Base-by-base conservation (phyloP, 92 coral and sea anemone species). In the Metridium senile region DNA sequence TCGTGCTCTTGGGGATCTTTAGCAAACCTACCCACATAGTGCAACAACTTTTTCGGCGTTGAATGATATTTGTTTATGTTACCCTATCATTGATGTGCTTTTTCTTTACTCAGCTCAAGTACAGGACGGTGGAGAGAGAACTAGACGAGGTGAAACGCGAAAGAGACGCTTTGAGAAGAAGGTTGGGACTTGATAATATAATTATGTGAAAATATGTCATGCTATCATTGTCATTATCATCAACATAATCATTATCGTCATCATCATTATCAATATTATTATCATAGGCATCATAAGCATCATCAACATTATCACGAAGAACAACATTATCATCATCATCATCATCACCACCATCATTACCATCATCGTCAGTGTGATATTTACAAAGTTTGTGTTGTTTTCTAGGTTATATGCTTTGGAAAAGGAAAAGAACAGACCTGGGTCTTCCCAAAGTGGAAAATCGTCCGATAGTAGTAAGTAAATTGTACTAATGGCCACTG, bases 111-210 rank as follows among this genome's bases (percentile, higher is more conserved):
- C 84, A 93, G 98, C 86, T 93, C 47, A 92, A 91, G 39, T 91
- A 82, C 51, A 85, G 98, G 51, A 77, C 92, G 9, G 83, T 90
- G 11, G 92, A 80, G n/a, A 53, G 97, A 52, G 98, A 93, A 74
- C 76, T 83, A 10, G 97, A 91, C 1, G 98, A 89, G 46, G 43
- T 88, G 25, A 91, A 86, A 74, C 93, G 93, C 8, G 96, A 93
- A 54, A 78, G 90, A 26, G 98, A 93, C 71, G 88, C 90, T 28
- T 71, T 90, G 51, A 84, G 97, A 75, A 80, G 97, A 81, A 90
- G 91, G 98, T 87, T 59, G 52, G 85, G 49, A 4, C 49, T 39
- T 39, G 13, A 13, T 39, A 25, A 54, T 39, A 39, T 10, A 54
- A 21, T 10, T 54, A 54, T 10, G 59, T 54, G 25, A 3, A 10